Evolutionary conservation across 2,888 invertebrate genomes (phyloP), one percentile per base, ranked within the genome.

Genomic region (Lumbricus terrestris): DNA sequence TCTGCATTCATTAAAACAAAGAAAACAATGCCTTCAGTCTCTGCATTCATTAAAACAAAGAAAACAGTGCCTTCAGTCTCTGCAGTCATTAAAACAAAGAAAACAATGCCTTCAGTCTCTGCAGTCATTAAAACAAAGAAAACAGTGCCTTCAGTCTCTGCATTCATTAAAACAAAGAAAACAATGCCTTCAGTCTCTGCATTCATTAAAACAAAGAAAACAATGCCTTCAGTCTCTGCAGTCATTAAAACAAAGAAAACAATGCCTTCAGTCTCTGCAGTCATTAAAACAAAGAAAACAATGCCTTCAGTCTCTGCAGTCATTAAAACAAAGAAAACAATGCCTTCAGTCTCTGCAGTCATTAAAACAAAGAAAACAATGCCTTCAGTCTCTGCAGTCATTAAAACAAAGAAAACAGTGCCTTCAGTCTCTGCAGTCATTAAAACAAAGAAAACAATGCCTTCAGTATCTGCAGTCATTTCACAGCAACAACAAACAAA

Each of bases 1-100:
- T 97, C 96, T 96, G 93, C n/a, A n/a, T n/a, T n/a, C n/a, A n/a
- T n/a, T n/a, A n/a, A n/a, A n/a, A n/a, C n/a, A n/a, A n/a, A n/a
- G n/a, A n/a, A n/a, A n/a, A n/a, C n/a, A n/a, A n/a, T 0, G 99
- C 99, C 96, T 98, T 99, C 93, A 99, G 96, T 88, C 99, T 97
- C 96, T 96, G 93, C n/a, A n/a, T n/a, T n/a, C n/a, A n/a, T n/a
- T n/a, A n/a, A n/a, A n/a, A n/a, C n/a, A n/a, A n/a, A n/a, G n/a
- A n/a, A n/a, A n/a, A n/a, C n/a, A 99, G 96, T 0, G 99, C 99
- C 96, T 98, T 99, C 93, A 99, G 96, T 88, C 99, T 97, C 96
- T 96, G 93, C n/a, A n/a, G n/a, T n/a, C n/a, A n/a, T n/a, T n/a
- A n/a, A n/a, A n/a, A n/a, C n/a, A n/a, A n/a, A n/a, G n/a, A n/a